Evolutionary conservation across 2,113 vertebrate genomes (phyloP), one percentile per base, ranked within the genome.

Genomic region (Fulica atra): DNA sequence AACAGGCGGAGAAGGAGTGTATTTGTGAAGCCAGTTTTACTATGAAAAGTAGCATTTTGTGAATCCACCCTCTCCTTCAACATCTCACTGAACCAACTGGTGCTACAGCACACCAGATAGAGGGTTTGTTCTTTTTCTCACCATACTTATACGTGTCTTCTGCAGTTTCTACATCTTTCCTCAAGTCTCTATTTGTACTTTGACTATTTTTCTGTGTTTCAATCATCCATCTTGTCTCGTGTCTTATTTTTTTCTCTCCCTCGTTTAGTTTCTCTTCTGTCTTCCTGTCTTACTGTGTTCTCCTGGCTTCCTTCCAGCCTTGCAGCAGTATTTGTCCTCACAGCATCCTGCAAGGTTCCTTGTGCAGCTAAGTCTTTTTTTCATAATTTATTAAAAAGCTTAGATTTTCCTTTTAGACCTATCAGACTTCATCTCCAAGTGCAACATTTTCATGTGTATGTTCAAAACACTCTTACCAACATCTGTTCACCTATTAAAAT

Each of bases 261-360:
- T 86, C 53, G 84, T 94, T 92, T 95, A 86, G 56, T 59, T 92
- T 84, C 60, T 81, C 21, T 82, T 90, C 90, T 61, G 16, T 53
- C 74, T 92, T 81, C 65, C 76, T 72, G 82, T 44, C 48, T 94
- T 90, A 25, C 71, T 71, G 53, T 84, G 72, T 60, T 92, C 35
- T 87, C 29, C 74, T 97, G 95, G 93, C 72, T 63, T 76, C 35
- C 40, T 78, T 96, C 93, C 95, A 95, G 76, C 93, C 93, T 96
- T 96, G 92, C 93, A 86, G 90, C 64, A 95, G 38, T 86, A 81
- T 94, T 95, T 93, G 72, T 92, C 93, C 90, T 95, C 86, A 9
- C 64, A 92, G 56, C 21, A 77, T 94, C 48, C 86, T 83, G 31
- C 38, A 86, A 89, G 19, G 46, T 61, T 93, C 40, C 28, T 86